These are phyloP conservation scores for Adelognathus sp. DNA, from an alignment of 2,888 invertebrate species.

Conservation along the genomic window DNA sequence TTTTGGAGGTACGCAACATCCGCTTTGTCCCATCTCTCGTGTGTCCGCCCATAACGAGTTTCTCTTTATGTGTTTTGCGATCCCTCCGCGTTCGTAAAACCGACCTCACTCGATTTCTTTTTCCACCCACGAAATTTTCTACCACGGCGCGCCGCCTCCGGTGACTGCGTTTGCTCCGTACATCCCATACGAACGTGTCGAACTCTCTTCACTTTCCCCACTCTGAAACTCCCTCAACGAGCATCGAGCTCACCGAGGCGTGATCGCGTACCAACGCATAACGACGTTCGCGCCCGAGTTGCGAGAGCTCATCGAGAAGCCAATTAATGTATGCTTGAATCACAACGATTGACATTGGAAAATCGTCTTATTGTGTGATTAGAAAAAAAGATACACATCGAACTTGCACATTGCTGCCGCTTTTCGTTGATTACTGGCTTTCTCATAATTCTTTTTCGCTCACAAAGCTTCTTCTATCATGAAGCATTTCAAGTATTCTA, in stretches of 20 bases:
- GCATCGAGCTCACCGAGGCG: constrained; percentile 41
- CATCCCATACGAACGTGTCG: too few species aligned
- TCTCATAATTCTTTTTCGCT: too few species aligned
- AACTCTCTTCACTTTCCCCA: neutral
- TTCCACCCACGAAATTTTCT: constrained; percentile 30
- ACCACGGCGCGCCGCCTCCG: neutral
- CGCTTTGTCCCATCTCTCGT: neutral
- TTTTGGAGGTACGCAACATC: neutral
- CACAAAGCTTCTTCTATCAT: too few species aligned
- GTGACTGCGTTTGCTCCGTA: constrained; percentile 9
- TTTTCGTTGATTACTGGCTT: too few species aligned
- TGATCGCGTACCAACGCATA: neutral
- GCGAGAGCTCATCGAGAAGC: too few species aligned
- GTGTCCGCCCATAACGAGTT: constrained; percentile 13
- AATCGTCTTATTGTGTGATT: too few species aligned
- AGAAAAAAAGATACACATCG: too few species aligned
- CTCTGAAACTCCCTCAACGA: constrained; percentile 16
- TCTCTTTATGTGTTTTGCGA: constrained; percentile 20
- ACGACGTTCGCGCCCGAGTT: neutral
- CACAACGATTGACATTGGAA: too few species aligned
- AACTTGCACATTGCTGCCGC: too few species aligned
- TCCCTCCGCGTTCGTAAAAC: neutral
- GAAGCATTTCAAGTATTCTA: too few species aligned
- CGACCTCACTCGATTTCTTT: constrained; percentile 2
- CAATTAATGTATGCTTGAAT: neutral